Conservation (phyloP, 2,888 invertebrate genomes). For the Spodoptera picta region DNA sequence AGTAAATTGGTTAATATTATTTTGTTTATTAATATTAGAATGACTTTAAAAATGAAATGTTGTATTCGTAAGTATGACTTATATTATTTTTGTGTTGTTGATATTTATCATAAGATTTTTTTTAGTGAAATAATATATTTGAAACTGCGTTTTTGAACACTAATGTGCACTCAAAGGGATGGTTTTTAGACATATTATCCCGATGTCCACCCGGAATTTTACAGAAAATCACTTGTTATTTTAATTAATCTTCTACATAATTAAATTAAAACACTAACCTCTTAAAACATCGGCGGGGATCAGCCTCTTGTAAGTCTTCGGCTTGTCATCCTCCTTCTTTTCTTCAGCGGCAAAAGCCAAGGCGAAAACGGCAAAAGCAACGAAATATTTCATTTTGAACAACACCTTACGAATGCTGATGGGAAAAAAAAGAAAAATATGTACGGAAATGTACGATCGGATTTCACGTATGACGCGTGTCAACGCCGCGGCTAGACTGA, state of each 20-base stretch:
- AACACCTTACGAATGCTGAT: constrained; percentile 66
- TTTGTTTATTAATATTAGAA: no score
- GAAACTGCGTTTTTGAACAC: no score
- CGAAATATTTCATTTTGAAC: constrained; percentile 88
- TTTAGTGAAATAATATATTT: no score
- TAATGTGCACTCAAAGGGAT: no score
- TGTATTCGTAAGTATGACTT: no score
- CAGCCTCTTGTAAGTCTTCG: constrained; percentile 93
- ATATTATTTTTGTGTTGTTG: no score
- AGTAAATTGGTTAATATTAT: no score
- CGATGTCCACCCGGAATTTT: no score
- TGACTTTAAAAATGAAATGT: no score
- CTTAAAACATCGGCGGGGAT: constrained; percentile 97
- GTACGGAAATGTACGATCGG: constrained; percentile 62
- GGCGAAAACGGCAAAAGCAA: constrained; percentile 85
- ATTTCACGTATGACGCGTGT: constrained; percentile 72
- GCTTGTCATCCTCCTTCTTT: constrained; percentile 87
- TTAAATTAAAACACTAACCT: constrained; percentile 89
- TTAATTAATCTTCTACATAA: constrained; percentile 2
- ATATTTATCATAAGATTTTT: no score
- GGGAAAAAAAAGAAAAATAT: constrained; percentile 61
- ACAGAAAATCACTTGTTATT: not conserved
- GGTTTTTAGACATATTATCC: no score
- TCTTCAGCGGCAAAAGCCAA: constrained; percentile 88
- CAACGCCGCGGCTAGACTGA: constrained; percentile 80